Conservation (phyloP, 2,888 invertebrate genomes). For the Aleiodes testaceus region DNA sequence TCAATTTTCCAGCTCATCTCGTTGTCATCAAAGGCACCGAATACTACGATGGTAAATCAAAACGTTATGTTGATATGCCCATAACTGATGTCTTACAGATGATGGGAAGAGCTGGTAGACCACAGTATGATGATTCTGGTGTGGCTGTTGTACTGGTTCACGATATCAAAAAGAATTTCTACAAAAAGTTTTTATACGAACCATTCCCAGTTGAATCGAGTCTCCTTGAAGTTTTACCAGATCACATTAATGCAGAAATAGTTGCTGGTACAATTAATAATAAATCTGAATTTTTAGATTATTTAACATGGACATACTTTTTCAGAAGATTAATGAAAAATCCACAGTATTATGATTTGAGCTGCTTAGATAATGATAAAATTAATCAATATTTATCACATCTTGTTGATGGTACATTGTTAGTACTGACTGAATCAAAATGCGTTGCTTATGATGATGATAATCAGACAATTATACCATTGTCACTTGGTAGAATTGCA, state of each 20-base stretch:
- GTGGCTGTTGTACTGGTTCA: conserved; percentile 93
- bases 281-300: conserved; percentile 95
- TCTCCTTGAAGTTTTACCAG: conserved; percentile 90
- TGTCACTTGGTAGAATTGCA: conserved; percentile 90
- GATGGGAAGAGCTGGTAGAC: conserved; percentile 99
- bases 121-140: conserved; percentile 96
- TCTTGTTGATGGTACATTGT: conserved; percentile 86
- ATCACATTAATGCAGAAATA: conserved; percentile 98
- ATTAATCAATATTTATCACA: conserved; percentile 86
- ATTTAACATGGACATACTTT: conserved; percentile 99
- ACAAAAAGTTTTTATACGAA: conserved; percentile 98
- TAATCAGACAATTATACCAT: conserved; percentile 60
- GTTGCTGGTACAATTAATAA: conserved; percentile 96
- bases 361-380: conserved; percentile 80
- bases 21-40: conserved; percentile 99
- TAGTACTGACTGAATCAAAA: conserved; percentile 82
- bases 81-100: conserved; percentile 99
- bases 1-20: conserved; percentile 98
- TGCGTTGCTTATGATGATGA: conserved; percentile 85
- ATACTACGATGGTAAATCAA: conserved; percentile 97
- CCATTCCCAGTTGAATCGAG: conserved; percentile 99
- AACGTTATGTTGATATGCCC: conserved; percentile 99
- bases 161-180: conserved; percentile 98
- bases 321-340: conserved; percentile 93
- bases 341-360: conserved; percentile 91